These are phyloP conservation scores for Teleopsis dalmanni DNA, from an alignment of 1,140 invertebrate genomes.

Conservation along the genomic window DNA sequence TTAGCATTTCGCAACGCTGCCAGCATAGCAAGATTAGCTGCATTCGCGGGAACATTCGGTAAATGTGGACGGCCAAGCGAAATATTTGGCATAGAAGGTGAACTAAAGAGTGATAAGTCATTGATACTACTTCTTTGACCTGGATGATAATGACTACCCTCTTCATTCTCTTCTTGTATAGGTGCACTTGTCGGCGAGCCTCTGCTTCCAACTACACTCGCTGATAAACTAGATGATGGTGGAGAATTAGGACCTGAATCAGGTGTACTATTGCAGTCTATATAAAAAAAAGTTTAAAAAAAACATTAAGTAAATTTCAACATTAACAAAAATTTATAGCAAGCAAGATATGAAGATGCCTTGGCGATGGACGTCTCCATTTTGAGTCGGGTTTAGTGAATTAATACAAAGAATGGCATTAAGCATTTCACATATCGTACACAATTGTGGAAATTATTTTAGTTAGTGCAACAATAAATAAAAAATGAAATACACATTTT, in stretches of 20 bases:
- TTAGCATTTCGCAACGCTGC: constrained; percentile 23
- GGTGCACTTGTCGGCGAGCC: constrained; percentile 56
- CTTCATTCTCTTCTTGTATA: constrained; percentile 61
- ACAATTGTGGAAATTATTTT: too few relatives aligned
- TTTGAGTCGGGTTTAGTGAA: too few relatives aligned
- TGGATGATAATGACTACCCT: constrained; percentile 39
- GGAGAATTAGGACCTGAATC: constrained; percentile 78
- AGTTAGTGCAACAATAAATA: too few relatives aligned
- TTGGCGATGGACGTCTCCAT: too few relatives aligned
- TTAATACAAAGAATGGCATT: too few relatives aligned
- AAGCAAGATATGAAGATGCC: too few relatives aligned
- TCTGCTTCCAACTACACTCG: constrained; percentile 44
- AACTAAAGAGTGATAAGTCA: constrained; percentile 74
- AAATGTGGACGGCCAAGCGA: constrained; percentile 78
- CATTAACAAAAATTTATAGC: too few relatives aligned
- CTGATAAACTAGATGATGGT: constrained; percentile 50
- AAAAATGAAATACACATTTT: too few relatives aligned
- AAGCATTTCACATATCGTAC: too few relatives aligned
- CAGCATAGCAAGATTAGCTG: constrained; percentile 27
- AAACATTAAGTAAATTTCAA: neutral
- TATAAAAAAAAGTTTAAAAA: neutral
- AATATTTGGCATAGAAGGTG: constrained; percentile 93
- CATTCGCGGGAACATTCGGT: constrained; percentile 43
- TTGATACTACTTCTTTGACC: constrained; percentile 44
- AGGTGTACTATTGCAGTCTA: constrained; percentile 58